These are phyloP conservation scores for Meteorus cinctellus DNA, from an alignment of 2,888 invertebrate species.

Conservation along the genomic window DNA sequence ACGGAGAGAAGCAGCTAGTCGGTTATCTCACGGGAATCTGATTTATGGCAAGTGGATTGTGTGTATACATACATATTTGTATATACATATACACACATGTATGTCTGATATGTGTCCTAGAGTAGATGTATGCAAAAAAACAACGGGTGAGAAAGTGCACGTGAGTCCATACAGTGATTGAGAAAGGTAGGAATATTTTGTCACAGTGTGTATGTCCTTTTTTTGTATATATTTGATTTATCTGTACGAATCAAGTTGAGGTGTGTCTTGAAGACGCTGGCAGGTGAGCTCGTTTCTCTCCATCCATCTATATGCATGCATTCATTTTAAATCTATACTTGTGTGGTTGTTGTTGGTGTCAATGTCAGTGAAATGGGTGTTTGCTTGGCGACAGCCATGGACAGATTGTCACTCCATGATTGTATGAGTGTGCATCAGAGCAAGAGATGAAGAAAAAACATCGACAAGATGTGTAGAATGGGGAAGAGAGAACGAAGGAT, in stretches of 20 bases:
- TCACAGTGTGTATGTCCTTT: slow-evolving; percentile 10
- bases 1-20: slow-evolving; percentile 67
- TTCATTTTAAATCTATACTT: neutral
- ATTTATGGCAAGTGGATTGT: slow-evolving; percentile 69
- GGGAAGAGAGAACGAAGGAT: slow-evolving; percentile 38
- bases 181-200: neutral
- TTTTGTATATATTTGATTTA: neutral
- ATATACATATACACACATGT: neutral
- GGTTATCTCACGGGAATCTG: slow-evolving; percentile 72
- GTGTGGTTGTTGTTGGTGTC: slow-evolving; percentile 52
- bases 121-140: slow-evolving; percentile 16
- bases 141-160: slow-evolving; percentile 34
- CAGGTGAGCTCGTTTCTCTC: slow-evolving; percentile 25
- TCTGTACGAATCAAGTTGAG: neutral
- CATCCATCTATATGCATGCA: neutral
- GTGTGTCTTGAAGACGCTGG: slow-evolving; percentile 12
- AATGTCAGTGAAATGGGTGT: slow-evolving; percentile 53
- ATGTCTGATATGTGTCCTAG: slow-evolving; percentile 6
- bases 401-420: slow-evolving; percentile 53
- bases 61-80: slow-evolving; percentile 17
- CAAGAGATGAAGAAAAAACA: neutral
- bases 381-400: slow-evolving; percentile 50
- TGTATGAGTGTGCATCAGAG: slow-evolving; percentile 6
- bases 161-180: neutral
- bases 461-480: neutral